Evolutionary conservation across 2,113 vertebrate genomes (phyloP), one percentile per base, ranked within the genome.

Genomic region (Sebastes schlegelii): DNA sequence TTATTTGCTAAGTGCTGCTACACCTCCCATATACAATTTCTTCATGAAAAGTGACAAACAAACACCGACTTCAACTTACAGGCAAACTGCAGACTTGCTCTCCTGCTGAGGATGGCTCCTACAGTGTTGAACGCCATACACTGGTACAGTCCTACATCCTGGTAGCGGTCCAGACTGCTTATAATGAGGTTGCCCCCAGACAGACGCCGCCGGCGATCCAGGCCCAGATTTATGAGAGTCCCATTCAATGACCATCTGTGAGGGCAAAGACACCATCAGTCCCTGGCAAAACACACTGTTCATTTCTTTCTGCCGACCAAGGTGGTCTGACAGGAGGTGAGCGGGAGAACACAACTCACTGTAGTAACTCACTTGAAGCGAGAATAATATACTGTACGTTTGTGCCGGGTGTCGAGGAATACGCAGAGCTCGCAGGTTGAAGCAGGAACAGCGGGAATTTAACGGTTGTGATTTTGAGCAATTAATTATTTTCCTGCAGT

Each of bases 221-320:
- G 93, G 77, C 94, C 92, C 62, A 96, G 84, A 94, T 99, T 97
- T 74, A 99, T 96, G 77, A 94, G 93, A 74, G 96, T 97, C 62
- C 97, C 97, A 64, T 99, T 99, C 93, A 98, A 86, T 92, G 96
- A 97, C 98, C 98, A 99, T 96, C 98, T 99, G 89, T 85, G 14
- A 90, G 94, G 88, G 86, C 89, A 96, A 85, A 95, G 91, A 95
- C 89, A 92, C 76, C 90, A 91, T 92, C 90, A 92, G 93, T 92
- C 58, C 64, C 77, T 84, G 90, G 88, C 74, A 93, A 92, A 85
- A 84, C 19, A 19, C 51, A 21, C 57, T 12, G 60, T 82, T 52
- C 83, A 80, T 74, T 84, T 82, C 89, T 80, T 70, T 72, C 82
- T 61, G 61, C 66, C 85, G 57, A 81, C 70, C 80, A 82, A 89